A percentile compares a stretch with the other conserved stretches of the same genome.
Evolutionary conservation across 1,140 invertebrate species (phyloP).

Genomic region (Formica selysi): DNA sequence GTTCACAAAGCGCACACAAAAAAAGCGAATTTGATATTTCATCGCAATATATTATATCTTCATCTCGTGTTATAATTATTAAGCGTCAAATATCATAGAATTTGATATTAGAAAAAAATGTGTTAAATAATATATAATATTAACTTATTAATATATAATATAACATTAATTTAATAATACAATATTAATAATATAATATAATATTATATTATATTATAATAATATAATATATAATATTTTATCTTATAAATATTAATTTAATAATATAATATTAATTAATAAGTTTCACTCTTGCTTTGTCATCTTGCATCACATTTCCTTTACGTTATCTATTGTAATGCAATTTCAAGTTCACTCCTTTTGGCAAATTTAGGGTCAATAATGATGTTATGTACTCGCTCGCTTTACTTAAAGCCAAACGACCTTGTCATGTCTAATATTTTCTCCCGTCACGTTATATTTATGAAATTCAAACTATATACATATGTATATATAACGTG

Average conservation of each 20-base stretch:
- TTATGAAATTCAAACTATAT: slow-evolving; percentile 30
- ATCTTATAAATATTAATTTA: too few species aligned
- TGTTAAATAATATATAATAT: background rate
- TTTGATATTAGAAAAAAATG: background rate
- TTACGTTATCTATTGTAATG: slow-evolving; percentile 15
- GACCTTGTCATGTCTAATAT: slow-evolving; percentile 44
- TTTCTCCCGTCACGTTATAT: slow-evolving; percentile 53
- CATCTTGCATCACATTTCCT: background rate
- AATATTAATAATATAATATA: too few species aligned
- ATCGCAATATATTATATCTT: background rate
- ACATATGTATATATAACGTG: too few species aligned
- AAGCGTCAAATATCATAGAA: background rate
- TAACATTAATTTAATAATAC: too few species aligned
- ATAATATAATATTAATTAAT: background rate
- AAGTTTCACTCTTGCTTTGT: background rate
- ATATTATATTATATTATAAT: too few species aligned
- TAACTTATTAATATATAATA: too few species aligned
- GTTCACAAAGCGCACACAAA: background rate
- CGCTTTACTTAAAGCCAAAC: slow-evolving; percentile 17
- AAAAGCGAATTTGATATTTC: slow-evolving; percentile 24
- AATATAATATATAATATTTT: background rate
- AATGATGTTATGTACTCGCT: slow-evolving; percentile 15
- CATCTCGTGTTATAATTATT: background rate
- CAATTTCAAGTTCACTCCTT: slow-evolving; percentile 52
- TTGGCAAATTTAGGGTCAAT: slow-evolving; percentile 54